Base-by-base conservation (phyloP, 2,888 invertebrate genomes). In the Lepidocyrtoides sp. region DNA sequence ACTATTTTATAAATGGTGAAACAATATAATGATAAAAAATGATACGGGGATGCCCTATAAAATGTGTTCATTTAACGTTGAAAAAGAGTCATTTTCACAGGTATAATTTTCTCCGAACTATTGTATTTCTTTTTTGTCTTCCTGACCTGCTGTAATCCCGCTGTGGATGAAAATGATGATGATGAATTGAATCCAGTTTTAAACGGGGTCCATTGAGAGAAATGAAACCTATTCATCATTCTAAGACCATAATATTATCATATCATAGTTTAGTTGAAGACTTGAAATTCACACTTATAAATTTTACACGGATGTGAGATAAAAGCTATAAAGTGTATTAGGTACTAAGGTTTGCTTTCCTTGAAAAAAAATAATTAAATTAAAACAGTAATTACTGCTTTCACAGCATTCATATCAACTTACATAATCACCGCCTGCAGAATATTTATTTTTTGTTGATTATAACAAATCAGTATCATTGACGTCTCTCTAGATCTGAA, bases 111-210 rank as follows among this genome's bases (percentile, higher is more conserved):
- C 17, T 17, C n/a, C 36, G n/a, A 63, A 29, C 8, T 32, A 63
- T 63, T 63, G 63, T 63, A 54, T 12, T 54, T n/a, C 17, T 23
- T 14, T 29, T 12, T 69, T n/a, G n/a, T n/a, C n/a, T n/a, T 14
- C 17, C 1, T 36, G 66, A 36, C 36, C 66, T 69, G 66, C 36
- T 69, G 36, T 32, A 69, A n/a, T 36, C 36, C 36, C 32, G 32
- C 32, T 66, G 63, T 7, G 26, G 60, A 10, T 17, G 5, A 12
- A 60, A 63, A 48, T 48, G 48, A 14, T 48, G 48, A 48, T n/a
- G 66, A 69, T 69, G 23, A 69, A 69, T 69, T 69, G 66, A 69
- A 36, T 69, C 66, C 66, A 69, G 66, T 69, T 69, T 69, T n/a
- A 69, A 36, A 32, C 36, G 36, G 36, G 36, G 17, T n/a, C 17